Evolutionary conservation across 2,797 vertebrate genomes (phyloP), one percentile per base, ranked within the genome.

Genomic region (Pipistrellus kuhlii): DNA sequence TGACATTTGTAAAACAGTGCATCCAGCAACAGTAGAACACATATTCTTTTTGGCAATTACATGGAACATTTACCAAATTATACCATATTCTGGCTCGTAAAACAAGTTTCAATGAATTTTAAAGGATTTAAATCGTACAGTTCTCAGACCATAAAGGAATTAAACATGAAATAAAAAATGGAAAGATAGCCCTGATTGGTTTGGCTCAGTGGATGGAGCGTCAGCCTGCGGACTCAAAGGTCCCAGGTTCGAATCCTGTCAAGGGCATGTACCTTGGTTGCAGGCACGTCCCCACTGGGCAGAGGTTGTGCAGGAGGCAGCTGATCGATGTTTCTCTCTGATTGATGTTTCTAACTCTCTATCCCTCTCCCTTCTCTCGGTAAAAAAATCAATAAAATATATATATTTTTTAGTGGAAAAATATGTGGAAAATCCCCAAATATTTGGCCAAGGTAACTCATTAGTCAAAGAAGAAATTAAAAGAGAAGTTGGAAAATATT

Each of bases 401-500:
- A 41, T 41, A 41, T 41, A 6, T 41, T 41, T 41, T 41, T 41
- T 41, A 41, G 7, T 69, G 51, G 44, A 46, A 46, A 46, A 10
- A 46, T 46, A 46, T 46, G 11, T 78, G 53, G 82, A 23, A 78
- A 71, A 86, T 62, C 13, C 48, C 13, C 78, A 66, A 30, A 46
- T 78, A 85, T 48, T 78, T 84, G 2, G 18, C 12, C 10, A 38
- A 88, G n/a, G 17, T 51, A 73, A 68, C 48, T 23, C 53, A 77
- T 27, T 41, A 68, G 62, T 82, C 13, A n/a, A 71, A 25, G 25
- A 78, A 86, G 59, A 85, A 91, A 68, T 68, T 48, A 69, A 41
- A 71, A 78, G 46, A 21, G 32, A 86, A 71, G 55, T 80, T 80
- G 41, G 38, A 80, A 92, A 86, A 80, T 88, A 87, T 13, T 80